Evolutionary conservation across 2,113 vertebrate genomes (phyloP).

Genomic region (Gorilla gorilla): DNA sequence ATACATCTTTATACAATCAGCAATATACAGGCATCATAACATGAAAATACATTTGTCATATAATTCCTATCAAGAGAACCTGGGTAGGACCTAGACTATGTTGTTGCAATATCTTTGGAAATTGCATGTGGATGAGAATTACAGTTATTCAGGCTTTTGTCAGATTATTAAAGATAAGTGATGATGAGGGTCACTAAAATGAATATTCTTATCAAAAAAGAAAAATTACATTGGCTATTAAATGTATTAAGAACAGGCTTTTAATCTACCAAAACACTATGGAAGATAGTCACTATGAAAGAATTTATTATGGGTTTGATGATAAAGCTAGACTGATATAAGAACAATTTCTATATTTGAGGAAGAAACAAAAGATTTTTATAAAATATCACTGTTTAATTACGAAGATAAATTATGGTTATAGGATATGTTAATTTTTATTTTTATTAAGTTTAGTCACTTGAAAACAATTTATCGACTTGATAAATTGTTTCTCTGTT

Average conservation of each 20-base stretch:
- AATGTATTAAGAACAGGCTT: not conserved
- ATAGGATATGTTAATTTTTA: not conserved
- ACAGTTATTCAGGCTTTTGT: not conserved
- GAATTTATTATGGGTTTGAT: not conserved
- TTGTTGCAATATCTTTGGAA: not conserved
- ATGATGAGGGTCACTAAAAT: not conserved
- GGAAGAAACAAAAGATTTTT: not conserved
- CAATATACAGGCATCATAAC: not conserved
- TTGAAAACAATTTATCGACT: not conserved
- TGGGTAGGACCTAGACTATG: not conserved
- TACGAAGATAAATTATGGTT: not conserved
- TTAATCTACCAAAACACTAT: not conserved
- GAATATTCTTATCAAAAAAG: not conserved
- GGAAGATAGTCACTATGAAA: not conserved
- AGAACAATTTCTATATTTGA: not conserved
- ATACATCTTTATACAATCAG: not conserved
- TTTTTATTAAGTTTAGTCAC: not conserved
- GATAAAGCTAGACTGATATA: not conserved
- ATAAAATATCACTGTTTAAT: not conserved
- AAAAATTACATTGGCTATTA: not conserved
- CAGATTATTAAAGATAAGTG: not conserved
- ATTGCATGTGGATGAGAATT: not conserved
- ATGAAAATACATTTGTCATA: not conserved
- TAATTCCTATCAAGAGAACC: not conserved
- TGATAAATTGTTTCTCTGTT: not conserved